These are phyloP conservation scores for Pollicipes pollicipes DNA, from an alignment of 1,140 invertebrate species.

Conservation along the genomic window DNA sequence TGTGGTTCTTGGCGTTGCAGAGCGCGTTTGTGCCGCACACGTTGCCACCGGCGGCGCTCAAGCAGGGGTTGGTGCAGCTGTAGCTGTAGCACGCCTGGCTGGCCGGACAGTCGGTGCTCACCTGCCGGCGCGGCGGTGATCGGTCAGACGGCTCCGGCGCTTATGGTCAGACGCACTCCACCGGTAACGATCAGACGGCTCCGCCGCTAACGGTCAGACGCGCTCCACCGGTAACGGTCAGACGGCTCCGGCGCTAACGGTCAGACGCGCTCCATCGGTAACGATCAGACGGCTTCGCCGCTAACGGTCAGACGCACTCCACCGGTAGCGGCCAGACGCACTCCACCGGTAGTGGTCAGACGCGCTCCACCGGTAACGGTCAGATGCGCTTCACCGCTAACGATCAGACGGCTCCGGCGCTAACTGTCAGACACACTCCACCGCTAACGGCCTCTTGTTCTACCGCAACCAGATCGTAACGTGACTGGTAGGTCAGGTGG, in stretches of 20 bases:
- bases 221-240: not conserved
- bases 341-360: no score
- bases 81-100: slow-evolving; percentile 56
- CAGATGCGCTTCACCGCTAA: no score
- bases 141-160: not conserved
- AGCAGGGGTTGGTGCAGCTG: slow-evolving; percentile 59
- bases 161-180: no score
- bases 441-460: no score
- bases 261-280: not conserved
- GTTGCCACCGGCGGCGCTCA: slow-evolving; percentile 58
- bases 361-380: no score
- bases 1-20: slow-evolving; percentile 24
- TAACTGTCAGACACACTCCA: no score
- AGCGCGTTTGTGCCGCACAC: slow-evolving; percentile 22
- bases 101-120: slow-evolving; percentile 47
- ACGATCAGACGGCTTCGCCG: not conserved
- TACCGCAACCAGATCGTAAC: no score
- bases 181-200: no score
- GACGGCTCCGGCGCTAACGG: not conserved
- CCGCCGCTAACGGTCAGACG: not conserved
- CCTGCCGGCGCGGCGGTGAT: slow-evolving; percentile 15
- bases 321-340: no score
- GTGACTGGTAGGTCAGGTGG: no score
- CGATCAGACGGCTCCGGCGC: no score
- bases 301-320: no score